Percentiles rank a stretch among this genome's conserved stretches.
These are phyloP conservation scores for Gnatocerus cornutus DNA, from an alignment of 2,888 invertebrate genomes.

Conservation along the genomic window DNA sequence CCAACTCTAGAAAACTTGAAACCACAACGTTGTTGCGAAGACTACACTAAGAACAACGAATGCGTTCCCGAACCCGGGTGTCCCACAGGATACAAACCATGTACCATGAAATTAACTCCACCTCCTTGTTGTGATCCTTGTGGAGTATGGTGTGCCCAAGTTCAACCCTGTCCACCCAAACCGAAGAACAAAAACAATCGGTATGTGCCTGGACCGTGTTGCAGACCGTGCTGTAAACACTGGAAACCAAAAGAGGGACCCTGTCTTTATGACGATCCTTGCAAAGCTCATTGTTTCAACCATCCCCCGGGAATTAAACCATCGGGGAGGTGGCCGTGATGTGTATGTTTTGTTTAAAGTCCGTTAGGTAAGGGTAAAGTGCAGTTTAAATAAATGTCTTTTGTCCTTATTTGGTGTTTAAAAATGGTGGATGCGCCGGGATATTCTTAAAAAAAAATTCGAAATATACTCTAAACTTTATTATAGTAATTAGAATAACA, in stretches of 20 bases:
- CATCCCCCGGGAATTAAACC: constrained; percentile 63
- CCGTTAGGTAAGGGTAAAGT: constrained; percentile 33
- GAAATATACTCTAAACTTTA: constrained; percentile 4
- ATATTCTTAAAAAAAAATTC: too few relatives aligned
- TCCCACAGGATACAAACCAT: constrained; percentile 68
- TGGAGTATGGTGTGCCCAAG: constrained; percentile 65
- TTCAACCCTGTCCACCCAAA: constrained; percentile 67
- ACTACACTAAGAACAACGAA: constrained; percentile 52
- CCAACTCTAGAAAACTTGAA: background rate
- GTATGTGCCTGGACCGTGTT: constrained; percentile 62
- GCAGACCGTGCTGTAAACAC: constrained; percentile 67
- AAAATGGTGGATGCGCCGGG: background rate
- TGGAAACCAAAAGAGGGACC: constrained; percentile 66
- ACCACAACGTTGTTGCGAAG: constrained; percentile 56
- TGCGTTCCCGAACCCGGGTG: constrained; percentile 56
- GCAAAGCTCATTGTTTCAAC: constrained; percentile 68
- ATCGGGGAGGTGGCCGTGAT: constrained; percentile 46
- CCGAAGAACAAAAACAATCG: constrained; percentile 57
- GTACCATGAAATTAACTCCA: constrained; percentile 65
- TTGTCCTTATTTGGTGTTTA: constrained; percentile 1
- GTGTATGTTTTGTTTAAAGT: constrained; percentile 12
- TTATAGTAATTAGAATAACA: background rate
- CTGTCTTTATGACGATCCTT: constrained; percentile 67
- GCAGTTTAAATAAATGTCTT: constrained; percentile 30
- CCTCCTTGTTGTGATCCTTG: constrained; percentile 66